A percentile compares a stretch with the other conserved stretches of the same genome.
phyloP scores from a whole-genome alignment of 2,888 invertebrate species.

The Acanthococcus lagerstroemiae region DNA sequence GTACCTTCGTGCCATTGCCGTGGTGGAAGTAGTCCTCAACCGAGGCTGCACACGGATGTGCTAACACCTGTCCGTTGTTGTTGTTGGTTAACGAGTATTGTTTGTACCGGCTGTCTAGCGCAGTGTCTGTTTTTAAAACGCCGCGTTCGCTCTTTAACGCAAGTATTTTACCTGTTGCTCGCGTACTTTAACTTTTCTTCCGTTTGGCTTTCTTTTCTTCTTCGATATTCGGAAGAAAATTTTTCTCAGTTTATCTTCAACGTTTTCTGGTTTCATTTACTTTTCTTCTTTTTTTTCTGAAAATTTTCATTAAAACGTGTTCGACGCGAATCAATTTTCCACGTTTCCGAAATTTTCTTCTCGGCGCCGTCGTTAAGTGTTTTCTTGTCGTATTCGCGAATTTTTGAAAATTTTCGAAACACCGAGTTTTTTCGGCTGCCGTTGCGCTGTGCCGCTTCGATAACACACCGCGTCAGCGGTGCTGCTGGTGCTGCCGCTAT shows the following conservation, averaged over 20 bases:
- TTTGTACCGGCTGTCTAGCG: slow-evolving; percentile 27
- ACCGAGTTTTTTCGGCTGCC: background rate
- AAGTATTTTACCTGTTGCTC: slow-evolving; percentile 19
- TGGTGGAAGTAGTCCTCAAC: slow-evolving; percentile 21
- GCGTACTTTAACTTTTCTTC: background rate
- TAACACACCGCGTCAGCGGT: no score
- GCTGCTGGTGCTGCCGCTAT: no score
- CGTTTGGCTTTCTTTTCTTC: background rate
- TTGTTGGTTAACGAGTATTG: slow-evolving; percentile 20
- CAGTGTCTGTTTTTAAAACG: slow-evolving; percentile 18
- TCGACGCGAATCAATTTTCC: no score
- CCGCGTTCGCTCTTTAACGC: slow-evolving; percentile 10
- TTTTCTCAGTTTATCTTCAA: background rate
- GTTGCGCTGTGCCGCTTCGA: background rate
- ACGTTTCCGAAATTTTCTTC: background rate
- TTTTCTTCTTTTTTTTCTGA: background rate
- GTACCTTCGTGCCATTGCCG: slow-evolving; percentile 18
- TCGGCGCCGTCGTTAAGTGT: background rate
- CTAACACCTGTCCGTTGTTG: slow-evolving; percentile 18
- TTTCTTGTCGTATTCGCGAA: background rate
- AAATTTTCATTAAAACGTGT: no score
- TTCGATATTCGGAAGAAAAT: background rate
- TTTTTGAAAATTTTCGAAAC: background rate
- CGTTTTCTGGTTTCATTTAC: background rate
- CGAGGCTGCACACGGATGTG: slow-evolving; percentile 23